Conservation (phyloP, 2,888 invertebrate species). For the Agrotis ipsilon region DNA sequence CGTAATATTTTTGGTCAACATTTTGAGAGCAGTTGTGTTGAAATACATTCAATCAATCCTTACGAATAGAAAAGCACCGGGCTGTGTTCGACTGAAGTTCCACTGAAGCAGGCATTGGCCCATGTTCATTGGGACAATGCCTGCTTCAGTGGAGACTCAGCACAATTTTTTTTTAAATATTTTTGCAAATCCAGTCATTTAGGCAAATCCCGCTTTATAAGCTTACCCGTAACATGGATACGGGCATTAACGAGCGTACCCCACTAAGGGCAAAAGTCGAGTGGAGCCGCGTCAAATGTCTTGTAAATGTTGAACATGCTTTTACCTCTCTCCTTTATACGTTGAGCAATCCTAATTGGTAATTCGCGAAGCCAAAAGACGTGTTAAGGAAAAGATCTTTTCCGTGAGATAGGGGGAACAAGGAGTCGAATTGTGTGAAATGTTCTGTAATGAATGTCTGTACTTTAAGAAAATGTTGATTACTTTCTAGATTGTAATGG, state of each 20-base stretch:
- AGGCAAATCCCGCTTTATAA: background rate
- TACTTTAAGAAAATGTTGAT: constrained; percentile 45
- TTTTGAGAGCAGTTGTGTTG: no score
- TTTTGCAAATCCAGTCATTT: background rate
- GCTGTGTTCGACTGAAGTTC: no score
- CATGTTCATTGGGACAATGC: no score
- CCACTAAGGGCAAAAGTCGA: constrained; percentile 50
- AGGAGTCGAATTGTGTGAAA: constrained; percentile 38
- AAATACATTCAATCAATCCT: no score
- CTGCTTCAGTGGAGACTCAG: no score
- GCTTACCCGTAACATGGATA: constrained; percentile 9
- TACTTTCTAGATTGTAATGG: constrained; percentile 35
- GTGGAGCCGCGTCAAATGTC: constrained; percentile 52
- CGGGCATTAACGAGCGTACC: constrained; percentile 64
- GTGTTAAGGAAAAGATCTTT: constrained; percentile 47
- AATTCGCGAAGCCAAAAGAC: constrained; percentile 41
- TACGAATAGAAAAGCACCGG: no score
- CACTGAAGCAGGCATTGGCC: no score
- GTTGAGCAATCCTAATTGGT: constrained; percentile 49
- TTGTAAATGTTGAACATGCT: constrained; percentile 52
- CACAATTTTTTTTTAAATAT: no score
- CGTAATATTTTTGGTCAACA: no score
- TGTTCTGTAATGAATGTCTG: constrained; percentile 36
- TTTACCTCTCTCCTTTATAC: constrained; percentile 33
- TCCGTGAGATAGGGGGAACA: constrained; percentile 30